A percentile compares a stretch with the other conserved stretches of the same genome.
Conservation (phyloP, 2,113 vertebrate genomes). For the Oostethus manadensis region DNA sequence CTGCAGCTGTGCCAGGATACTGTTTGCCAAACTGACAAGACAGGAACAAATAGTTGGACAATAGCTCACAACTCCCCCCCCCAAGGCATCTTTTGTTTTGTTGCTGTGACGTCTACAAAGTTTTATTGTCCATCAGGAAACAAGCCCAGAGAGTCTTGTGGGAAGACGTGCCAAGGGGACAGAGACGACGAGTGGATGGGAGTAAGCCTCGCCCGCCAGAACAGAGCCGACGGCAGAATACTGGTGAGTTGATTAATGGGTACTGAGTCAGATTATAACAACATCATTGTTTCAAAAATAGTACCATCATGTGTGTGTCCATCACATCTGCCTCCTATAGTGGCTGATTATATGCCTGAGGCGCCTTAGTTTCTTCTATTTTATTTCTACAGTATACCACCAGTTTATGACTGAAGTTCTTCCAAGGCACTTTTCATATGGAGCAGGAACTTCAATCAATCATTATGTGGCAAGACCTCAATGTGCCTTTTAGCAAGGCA, state of each 20-base stretch:
- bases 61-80: background rate
- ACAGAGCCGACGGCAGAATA: constrained; percentile 79
- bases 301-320: constrained; percentile 27
- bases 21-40: constrained; percentile 8
- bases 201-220: constrained; percentile 90
- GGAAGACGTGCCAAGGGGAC: constrained; percentile 94
- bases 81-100: constrained; percentile 26
- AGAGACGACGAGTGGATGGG: constrained; percentile 97
- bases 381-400: background rate
- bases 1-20: background rate
- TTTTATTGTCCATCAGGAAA: constrained; percentile 76
- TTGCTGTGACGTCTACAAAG: constrained; percentile 42
- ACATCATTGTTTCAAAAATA: constrained; percentile 56
- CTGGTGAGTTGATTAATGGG: constrained; percentile 79
- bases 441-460: background rate
- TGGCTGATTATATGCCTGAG: background rate
- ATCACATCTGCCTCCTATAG: constrained; percentile 15
- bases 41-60: constrained; percentile 9
- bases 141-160: constrained; percentile 77
- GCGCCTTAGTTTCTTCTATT: background rate
- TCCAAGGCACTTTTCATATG: background rate
- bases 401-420: background rate
- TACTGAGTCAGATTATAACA: constrained; percentile 36
- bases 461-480: no score
- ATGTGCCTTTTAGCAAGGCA: no score